Evolutionary conservation across 2,888 invertebrate genomes (phyloP), one percentile per base, ranked within the genome.

Genomic region (Latrodectus hesperus): DNA sequence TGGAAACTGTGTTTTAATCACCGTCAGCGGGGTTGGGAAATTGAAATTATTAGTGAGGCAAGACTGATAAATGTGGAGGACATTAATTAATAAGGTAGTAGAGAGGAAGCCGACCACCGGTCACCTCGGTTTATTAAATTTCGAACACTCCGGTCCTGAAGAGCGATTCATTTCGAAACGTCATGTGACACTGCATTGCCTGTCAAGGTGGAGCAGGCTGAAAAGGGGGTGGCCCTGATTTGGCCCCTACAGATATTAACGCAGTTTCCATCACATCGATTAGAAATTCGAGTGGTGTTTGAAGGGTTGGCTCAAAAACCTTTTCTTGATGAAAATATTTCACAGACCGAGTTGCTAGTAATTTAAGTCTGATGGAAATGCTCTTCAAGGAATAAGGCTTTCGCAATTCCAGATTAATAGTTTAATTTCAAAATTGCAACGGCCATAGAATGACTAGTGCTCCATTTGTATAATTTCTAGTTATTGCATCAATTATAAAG

Each of bases 1-100:
- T 12, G 14, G 11, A 60, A 60, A 51, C 60, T 16, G 74, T n/a
- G 60, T 67, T 81, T 67, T 81, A 81, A 81, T 81, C 81, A 81
- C 73, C 72, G 80, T 74, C 55, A 65, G 52, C 73, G 71, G 12
- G 65, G 26, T n/a, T 26, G 60, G 26, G 67, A 81, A 81, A 73
- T 74, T 73, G 81, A 74, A 71, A 73, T 74, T 81, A 81, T 74
- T 73, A 81, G 81, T 74, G n/a, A 60, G 81, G 80, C 38, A n/a
- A 64, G 73, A 17, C 72, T 81, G 73, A 81, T 81, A 81, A 81
- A 81, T 72, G 80, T 53, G 74, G 65, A 65, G 67, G 81, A 73
- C 80, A 73, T 81, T 81, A 81, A 81, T 81, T 81, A 81, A 81
- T 81, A 51, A 74, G 72, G 80, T 80, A 49, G 72, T 49, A 16